A percentile compares a stretch with the other conserved stretches of the same genome.
Conservation (phyloP, 2,113 vertebrate species). For the Anolis sagrei region DNA sequence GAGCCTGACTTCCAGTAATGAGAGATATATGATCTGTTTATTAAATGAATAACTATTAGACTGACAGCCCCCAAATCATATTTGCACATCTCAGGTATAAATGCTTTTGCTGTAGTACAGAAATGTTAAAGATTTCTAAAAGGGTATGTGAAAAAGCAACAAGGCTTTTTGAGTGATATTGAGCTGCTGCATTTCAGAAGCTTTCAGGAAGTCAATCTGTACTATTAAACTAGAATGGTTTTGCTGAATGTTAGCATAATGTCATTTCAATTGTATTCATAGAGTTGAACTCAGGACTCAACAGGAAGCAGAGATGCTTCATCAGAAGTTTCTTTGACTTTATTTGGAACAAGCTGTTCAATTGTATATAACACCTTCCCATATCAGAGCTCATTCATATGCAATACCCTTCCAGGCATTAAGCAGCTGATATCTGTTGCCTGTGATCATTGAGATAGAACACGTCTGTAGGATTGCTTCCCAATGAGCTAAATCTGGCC, state of each 20-base stretch:
- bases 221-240: conserved; percentile 5
- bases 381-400: neutral
- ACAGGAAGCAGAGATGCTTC: neutral
- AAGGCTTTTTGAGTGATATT: conserved; percentile 20
- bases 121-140: conserved; percentile 35
- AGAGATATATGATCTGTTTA: neutral
- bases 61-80: neutral
- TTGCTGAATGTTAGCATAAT: neutral
- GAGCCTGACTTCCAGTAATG: neutral
- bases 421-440: neutral
- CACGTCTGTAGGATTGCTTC: neutral
- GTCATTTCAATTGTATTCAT: neutral
- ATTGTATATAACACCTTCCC: neutral
- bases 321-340: neutral
- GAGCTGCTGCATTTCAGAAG: conserved; percentile 14
- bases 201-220: conserved; percentile 1
- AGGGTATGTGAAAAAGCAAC: conserved; percentile 24
- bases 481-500: neutral
- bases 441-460: neutral
- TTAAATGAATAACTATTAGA: conserved; percentile 27
- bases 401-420: neutral
- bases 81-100: conserved; percentile 43
- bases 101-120: conserved; percentile 20
- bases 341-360: neutral
- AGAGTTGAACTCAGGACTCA: neutral